A percentile compares a stretch with the other conserved stretches of the same genome.
Conservation (phyloP, 2,888 invertebrate species). For the Lasioglossum zephyrum region DNA sequence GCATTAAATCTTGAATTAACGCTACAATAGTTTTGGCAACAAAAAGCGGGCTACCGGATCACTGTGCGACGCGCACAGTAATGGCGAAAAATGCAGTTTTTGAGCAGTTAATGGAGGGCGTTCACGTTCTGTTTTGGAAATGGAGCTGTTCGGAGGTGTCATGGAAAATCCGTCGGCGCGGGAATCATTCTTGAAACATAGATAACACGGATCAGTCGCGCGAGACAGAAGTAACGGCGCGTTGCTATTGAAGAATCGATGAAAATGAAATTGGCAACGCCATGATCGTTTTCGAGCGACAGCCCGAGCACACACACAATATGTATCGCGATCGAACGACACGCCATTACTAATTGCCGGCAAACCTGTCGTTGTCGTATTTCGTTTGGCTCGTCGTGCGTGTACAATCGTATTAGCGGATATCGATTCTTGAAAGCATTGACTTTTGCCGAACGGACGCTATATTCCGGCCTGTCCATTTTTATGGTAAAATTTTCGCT, state of each 20-base stretch:
- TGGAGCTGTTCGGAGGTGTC: not conserved
- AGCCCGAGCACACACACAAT: constrained; percentile 35
- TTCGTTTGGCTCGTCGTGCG: constrained; percentile 56
- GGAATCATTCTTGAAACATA: not conserved
- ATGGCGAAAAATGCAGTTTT: not conserved
- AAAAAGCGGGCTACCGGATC: no score
- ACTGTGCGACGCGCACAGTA: no score
- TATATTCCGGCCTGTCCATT: not conserved
- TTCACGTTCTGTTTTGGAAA: not conserved
- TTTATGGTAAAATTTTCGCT: constrained; percentile 3
- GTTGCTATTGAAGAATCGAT: constrained; percentile 28
- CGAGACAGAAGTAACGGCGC: not conserved
- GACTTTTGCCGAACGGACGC: constrained; percentile 43
- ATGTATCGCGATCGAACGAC: constrained; percentile 50
- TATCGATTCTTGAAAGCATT: constrained; percentile 66
- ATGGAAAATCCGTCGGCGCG: not conserved
- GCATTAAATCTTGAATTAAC: no score
- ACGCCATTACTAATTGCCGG: constrained; percentile 66
- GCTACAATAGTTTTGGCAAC: no score
- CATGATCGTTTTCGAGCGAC: constrained; percentile 52
- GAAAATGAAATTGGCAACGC: constrained; percentile 49
- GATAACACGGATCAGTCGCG: not conserved
- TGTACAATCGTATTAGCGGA: constrained; percentile 64
- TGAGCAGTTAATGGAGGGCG: not conserved
- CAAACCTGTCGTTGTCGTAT: constrained; percentile 62